Base-by-base conservation (phyloP, 2,113 vertebrate species). In the Rhinopomastus cyanomelas region DNA sequence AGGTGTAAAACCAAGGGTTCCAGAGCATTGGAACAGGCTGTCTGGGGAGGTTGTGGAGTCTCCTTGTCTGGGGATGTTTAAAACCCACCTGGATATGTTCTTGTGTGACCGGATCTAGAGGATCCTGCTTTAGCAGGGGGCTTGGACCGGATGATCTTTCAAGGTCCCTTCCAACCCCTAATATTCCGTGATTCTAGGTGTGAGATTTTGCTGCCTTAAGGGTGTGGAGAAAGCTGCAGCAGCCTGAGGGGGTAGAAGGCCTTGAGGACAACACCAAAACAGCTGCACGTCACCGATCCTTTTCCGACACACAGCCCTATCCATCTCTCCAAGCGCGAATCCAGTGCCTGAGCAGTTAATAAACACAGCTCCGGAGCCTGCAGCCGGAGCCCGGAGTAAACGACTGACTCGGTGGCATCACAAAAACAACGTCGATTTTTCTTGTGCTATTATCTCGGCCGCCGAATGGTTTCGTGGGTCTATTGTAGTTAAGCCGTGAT, bases 391-490 rank as follows among this genome's bases (percentile, higher is more conserved):
- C n/a, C 36, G 49, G 83, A 88, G 91, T 91, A 91, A 94, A 95
- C 94, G 75, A 91, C 88, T 76, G 92, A 72, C 74, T 95, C 62
- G 86, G 92, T 94, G 93, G 86, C 81, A 91, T 91, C 92, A 66
- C 93, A 94, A 95, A 96, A 94, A 95, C 90, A 95, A 95, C 16
- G 77, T 61, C 94, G 61, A 94, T 95, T 94, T 94, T 91, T 94
- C 94, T 95, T 84, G 83, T 90, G 88, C 88, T 92, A 94, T 94
- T 96, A 95, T 94, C 94, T 95, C 88, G 88, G 86, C 90, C 95
- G 90, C 78, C 74, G 88, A 95, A 96, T 95, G 90, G 95, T 95
- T 96, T 96, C 90, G 84, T 37, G 77, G 88, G 83, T 81, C 90
- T 91, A n/a, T 81, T 85, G 88, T 93, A 94, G 85, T 95, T 96